phyloP scores from a whole-genome alignment of 1,140 invertebrate species.

The Rhagoletis zephyria region DNA sequence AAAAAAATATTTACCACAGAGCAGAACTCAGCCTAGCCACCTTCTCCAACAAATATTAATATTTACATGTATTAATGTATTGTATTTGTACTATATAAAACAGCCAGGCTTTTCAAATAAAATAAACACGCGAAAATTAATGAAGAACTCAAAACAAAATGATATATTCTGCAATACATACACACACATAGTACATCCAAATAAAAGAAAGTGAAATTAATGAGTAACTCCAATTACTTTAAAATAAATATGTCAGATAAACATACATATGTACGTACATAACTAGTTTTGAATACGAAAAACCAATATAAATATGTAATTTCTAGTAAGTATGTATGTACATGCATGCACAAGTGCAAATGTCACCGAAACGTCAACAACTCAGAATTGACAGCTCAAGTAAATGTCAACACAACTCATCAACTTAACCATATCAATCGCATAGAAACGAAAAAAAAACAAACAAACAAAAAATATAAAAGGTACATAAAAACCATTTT shows the following conservation, averaged over 20 bases:
- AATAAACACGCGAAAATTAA: neutral
- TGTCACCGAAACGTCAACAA: slow-evolving; percentile 45
- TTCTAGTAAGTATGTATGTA: neutral
- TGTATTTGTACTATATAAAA: slow-evolving; percentile 14
- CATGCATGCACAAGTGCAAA: slow-evolving; percentile 28
- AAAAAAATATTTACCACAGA: neutral
- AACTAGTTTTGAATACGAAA: slow-evolving; percentile 20
- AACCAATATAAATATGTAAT: slow-evolving; percentile 16
- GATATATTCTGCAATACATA: neutral
- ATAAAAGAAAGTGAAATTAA: slow-evolving; percentile 14
- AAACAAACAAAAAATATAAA: neutral
- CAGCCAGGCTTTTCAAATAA: neutral
- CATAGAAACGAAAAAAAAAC: slow-evolving; percentile 50
- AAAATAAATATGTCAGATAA: neutral
- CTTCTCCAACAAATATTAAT: slow-evolving; percentile 24
- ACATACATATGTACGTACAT: neutral
- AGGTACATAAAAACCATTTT: neutral
- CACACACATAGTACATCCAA: neutral
- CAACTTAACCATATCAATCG: slow-evolving; percentile 50
- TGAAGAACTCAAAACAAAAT: neutral
- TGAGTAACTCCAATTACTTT: slow-evolving; percentile 33
- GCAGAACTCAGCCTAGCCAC: slow-evolving; percentile 40
- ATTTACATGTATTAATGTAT: slow-evolving; percentile 42
- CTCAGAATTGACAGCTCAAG: slow-evolving; percentile 47
- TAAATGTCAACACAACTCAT: slow-evolving; percentile 46